Base-by-base conservation (phyloP, 2,888 invertebrate species). In the Ophioninae sp. region DNA sequence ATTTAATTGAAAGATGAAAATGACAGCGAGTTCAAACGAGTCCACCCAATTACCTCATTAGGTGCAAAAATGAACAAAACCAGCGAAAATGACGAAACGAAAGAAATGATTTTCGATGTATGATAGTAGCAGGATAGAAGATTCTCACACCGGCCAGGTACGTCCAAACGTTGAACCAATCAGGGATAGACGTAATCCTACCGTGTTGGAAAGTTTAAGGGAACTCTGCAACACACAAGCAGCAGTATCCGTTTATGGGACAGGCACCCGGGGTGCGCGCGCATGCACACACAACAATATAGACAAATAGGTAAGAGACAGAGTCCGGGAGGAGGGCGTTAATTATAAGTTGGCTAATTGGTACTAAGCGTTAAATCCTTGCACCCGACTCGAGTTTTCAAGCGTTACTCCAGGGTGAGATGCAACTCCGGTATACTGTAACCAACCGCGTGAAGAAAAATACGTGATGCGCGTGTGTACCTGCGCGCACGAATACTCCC, bases 341-440 rank as follows among this genome's bases (percentile, higher is more conserved):
- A 90, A 90, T 90, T 90, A 90, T 89, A 90, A 90, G 90, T 90
- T 90, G 83, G 87, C 89, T 90, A 89, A 90, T 90, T 90, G 89
- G 89, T 81, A 81, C 81, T 82, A 84, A 85, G 82, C 81, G 77
- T 74, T 81, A 85, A 86, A 82, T 81, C 85, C 82, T 75, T 39
- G 80, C 78, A 75, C 79, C 74, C 23, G 72, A 61, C 67, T 69
- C 74, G 77, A 74, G 70, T 70, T 72, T 81, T 56, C 74, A 59
- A 80, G 78, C 73, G 69, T 74, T 69, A 30, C 39, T 61, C 78
- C 64, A 13, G 75, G 74, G 81, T 57, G 44, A 79, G 65, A 72
- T 75, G 67, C 75, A 56, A 13, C 70, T 44, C 57, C 57, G 21
- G 74, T 69, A 39, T 74, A 78, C 65, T 81, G 74, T 81, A 57